Percentiles rank a stretch among this genome's conserved stretches.
These are phyloP conservation scores for Gadus chalcogrammus DNA, from an alignment of 2,113 vertebrate species.

Conservation along the genomic window DNA sequence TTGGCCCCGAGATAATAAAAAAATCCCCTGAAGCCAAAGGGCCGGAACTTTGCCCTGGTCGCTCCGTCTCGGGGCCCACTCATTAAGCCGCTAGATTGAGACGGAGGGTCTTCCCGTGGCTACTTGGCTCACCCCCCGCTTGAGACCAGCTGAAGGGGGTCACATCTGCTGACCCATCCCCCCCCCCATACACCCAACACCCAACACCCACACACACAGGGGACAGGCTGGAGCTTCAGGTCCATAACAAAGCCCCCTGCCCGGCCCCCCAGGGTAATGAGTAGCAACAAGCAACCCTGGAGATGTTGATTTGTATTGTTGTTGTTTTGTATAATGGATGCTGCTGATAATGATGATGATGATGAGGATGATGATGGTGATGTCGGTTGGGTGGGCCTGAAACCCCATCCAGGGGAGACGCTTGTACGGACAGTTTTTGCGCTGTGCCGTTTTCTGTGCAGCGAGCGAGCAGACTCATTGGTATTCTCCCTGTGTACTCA, in stretches of 20 bases:
- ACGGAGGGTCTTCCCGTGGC: conserved; percentile 47
- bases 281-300: conserved; percentile 2
- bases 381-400: conserved; percentile 14
- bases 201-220: neutral
- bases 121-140: conserved; percentile 40
- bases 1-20: conserved; percentile 43
- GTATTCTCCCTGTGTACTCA: conserved; percentile 43
- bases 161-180: conserved; percentile 47
- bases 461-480: conserved; percentile 38
- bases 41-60: conserved; percentile 39
- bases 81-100: conserved; percentile 45
- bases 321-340: conserved; percentile 19
- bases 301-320: conserved; percentile 29
- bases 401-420: conserved; percentile 28
- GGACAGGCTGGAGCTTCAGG: conserved; percentile 35
- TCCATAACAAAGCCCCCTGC: conserved; percentile 30
- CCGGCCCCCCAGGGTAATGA: conserved; percentile 30
- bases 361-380: too few species aligned
- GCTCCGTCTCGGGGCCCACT: conserved; percentile 35
- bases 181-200: conserved; percentile 11
- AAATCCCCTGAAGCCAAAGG: conserved; percentile 43
- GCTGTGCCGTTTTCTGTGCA: conserved; percentile 32
- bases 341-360: too few species aligned
- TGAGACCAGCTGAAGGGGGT: conserved; percentile 30
- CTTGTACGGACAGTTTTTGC: conserved; percentile 42